Evolutionary conservation across 2,113 vertebrate species (phyloP), one percentile per base, ranked within the genome.

Genomic region (Anoplopoma fimbria): DNA sequence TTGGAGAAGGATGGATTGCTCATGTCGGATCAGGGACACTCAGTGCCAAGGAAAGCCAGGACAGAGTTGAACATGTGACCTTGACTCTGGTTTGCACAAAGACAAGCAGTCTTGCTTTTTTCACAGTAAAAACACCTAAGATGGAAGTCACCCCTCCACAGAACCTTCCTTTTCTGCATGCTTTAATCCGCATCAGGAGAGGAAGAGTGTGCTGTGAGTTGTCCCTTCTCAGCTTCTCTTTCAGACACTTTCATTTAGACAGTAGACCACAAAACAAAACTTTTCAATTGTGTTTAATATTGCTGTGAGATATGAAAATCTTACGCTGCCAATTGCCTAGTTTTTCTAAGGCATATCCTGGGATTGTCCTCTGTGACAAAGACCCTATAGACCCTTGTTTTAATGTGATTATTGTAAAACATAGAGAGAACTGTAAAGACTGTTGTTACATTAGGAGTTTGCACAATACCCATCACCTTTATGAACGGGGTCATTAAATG

Each of bases 71-170:
- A 49, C 55, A n/a, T 23, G 53, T 77, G 62, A 79, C 51, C 68
- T 69, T 77, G 63, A 79, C 53, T 81, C 68, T 80, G n/a, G 65
- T 87, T 84, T 75, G 57, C 61, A 79, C 51, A 75, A 85, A 75
- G 57, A 88, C 63, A 65, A 79, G 63, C 21, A 12, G 75, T 19
- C 57, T 40, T 67, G 33, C 67, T 85, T 68, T 80, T 88, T 75
- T 73, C 58, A 68, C 15, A 17, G 69, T 75, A 13, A 61, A 79
- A 81, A 81, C 23, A 47, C 0, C 2, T 33, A 2, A 76, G 45
- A 29, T 53, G 19, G 19, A 75, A 42, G 33, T 61, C 79, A 64
- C 0, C 57, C 51, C 15, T 69, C 45, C 6, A 33, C 36, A 69
- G 72, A 57, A 62, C 55, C 42, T 19, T 61, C 12, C 9, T 33